Evolutionary conservation across 2,113 vertebrate species (phyloP), one percentile per base, ranked within the genome.

Genomic region (Psettodes erumei): DNA sequence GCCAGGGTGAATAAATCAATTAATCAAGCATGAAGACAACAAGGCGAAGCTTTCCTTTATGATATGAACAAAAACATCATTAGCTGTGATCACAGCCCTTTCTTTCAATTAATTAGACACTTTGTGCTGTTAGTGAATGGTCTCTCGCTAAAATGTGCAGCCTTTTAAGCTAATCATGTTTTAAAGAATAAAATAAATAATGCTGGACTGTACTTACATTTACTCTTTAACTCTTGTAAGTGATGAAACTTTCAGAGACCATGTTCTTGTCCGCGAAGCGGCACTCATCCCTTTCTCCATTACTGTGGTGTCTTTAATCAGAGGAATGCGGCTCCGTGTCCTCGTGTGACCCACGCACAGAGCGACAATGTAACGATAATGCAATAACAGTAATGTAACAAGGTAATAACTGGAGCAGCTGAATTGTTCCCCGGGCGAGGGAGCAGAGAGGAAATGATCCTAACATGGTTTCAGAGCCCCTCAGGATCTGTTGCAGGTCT

Each of bases 381-480:
- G 76, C 74, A 89, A 90, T 91, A 88, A 86, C 77, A 79, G 58
- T 81, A 82, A 84, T 83, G 82, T 87, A 86, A 90, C 84, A 58
- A 80, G 76, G 86, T 85, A 80, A 89, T 84, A 90, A 86, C 48
- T 56, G 47, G 68, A 79, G 64, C 60, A 16, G 82, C 69, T 83
- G 64, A 56, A 90, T 77, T 56, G 86, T 81, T 88, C 89, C 90
- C 88, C 19, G 78, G 74, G 58, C 68, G 79, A 82, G 8, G 21
- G 35, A 79, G 75, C 9, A 25, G 50, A 69, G 81, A 82, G 85
- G 86, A 86, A 90, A 88, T 84, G 72, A 84, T 84, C 6, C n/a
- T 77, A 87, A 91, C 62, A 16, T 69, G 56, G 77, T 84, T 83
- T 85, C 32, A 64, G 68, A 77, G 86, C n/a, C 86, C 79, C 75